A percentile compares a stretch with the other conserved stretches of the same genome.
These are phyloP conservation scores for Silurus glanis DNA, from an alignment of 2,113 vertebrate genomes.

Conservation along the genomic window DNA sequence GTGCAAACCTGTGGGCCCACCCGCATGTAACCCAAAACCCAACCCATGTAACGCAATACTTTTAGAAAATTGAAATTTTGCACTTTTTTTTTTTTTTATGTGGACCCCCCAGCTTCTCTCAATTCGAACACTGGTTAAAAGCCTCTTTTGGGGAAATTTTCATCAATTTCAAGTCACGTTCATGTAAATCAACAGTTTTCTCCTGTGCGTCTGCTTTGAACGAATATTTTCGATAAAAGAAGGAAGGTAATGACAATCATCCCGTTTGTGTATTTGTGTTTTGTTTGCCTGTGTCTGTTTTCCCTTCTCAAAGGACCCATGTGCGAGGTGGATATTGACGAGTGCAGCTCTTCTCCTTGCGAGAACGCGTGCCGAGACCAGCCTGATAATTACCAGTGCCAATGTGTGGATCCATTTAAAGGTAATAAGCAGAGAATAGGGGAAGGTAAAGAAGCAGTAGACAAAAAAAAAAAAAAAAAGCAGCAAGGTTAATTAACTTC, in stretches of 20 bases:
- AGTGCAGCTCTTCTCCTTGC: conserved; percentile 76
- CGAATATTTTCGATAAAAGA: not conserved
- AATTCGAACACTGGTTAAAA: no score
- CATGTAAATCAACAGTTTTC: not conserved
- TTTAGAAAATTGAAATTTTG: no score
- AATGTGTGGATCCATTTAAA: conserved; percentile 84
- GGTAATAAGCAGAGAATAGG: conserved; percentile 79
- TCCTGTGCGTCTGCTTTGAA: not conserved
- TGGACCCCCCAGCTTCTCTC: no score
- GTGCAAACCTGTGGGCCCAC: no score
- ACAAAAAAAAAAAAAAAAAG: conserved; percentile 66
- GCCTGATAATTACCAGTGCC: conserved; percentile 85
- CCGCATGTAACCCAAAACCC: no score
- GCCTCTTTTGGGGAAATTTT: not conserved
- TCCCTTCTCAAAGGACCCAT: conserved; percentile 64
- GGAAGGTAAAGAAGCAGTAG: conserved; percentile 55
- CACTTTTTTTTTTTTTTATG: no score
- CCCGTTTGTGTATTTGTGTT: conserved; percentile 33
- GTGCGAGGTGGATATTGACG: conserved; percentile 77
- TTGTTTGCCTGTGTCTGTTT: conserved; percentile 37
- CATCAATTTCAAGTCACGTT: not conserved
- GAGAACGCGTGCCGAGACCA: conserved; percentile 83
- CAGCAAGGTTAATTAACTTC: conserved; percentile 83
- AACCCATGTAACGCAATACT: no score
- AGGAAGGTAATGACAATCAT: not conserved